phyloP scores from a whole-genome alignment of 2,888 invertebrate genomes.

The Thelaira solivaga region DNA sequence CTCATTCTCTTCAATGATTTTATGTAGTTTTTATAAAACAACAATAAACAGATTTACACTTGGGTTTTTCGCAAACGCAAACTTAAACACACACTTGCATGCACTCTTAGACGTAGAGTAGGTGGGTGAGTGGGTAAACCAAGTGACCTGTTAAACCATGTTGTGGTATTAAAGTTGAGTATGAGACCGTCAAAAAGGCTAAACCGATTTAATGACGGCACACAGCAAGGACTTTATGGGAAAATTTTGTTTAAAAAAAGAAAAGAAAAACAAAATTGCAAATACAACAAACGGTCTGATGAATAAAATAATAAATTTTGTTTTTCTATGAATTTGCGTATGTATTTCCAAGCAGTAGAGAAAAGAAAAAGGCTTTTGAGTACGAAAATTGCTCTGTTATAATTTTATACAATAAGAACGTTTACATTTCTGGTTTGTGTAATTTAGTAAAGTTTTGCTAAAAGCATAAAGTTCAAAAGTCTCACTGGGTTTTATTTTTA shows the following conservation, averaged over 20 bases:
- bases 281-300: background rate
- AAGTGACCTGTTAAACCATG: constrained; percentile 21
- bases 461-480: too few species aligned
- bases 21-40: background rate
- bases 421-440: too few species aligned
- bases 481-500: too few species aligned
- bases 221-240: constrained; percentile 29
- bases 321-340: background rate
- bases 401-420: too few species aligned
- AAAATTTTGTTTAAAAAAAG: background rate
- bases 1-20: background rate
- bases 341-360: background rate
- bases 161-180: background rate
- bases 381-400: background rate
- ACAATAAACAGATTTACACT: constrained; percentile 23
- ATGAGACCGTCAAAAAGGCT: background rate
- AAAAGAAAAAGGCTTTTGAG: background rate
- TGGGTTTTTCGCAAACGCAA: background rate
- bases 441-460: too few species aligned
- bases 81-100: background rate
- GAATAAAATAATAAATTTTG: background rate
- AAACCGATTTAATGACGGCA: background rate
- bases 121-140: background rate
- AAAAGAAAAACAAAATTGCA: background rate
- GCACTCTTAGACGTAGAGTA: background rate